These are phyloP conservation scores for Aphelocoma californica DNA, from an alignment of 2,797 vertebrate genomes.

Conservation along the genomic window DNA sequence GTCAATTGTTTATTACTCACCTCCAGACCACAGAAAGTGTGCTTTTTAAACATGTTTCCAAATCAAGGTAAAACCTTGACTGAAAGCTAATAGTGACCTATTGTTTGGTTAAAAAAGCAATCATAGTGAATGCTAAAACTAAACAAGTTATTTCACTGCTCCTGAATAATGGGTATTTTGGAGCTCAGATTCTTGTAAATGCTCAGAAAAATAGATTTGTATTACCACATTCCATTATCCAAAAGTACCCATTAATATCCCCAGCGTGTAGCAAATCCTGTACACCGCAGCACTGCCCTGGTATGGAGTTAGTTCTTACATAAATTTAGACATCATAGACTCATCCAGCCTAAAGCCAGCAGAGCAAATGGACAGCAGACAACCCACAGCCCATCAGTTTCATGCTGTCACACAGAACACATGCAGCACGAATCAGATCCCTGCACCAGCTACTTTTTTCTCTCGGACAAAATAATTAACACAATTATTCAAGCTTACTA, in stretches of 20 bases:
- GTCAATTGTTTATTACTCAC: background rate
- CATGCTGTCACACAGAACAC: background rate
- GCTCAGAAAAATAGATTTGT: background rate
- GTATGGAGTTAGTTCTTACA: background rate
- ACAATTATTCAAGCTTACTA: background rate
- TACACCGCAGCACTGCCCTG: background rate
- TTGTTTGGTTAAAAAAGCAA: background rate
- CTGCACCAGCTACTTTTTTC: background rate
- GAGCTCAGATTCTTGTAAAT: background rate
- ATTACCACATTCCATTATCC: background rate
- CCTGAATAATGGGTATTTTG: background rate
- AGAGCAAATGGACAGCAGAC: background rate
- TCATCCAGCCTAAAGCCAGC: background rate
- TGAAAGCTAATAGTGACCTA: background rate
- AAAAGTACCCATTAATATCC: background rate
- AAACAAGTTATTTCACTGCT: background rate
- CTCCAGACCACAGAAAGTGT: background rate
- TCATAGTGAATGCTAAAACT: background rate
- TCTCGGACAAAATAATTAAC: slow-evolving; percentile 46
- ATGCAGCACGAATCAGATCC: background rate
- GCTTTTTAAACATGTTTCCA: background rate
- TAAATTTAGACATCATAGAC: background rate
- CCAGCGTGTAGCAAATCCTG: background rate
- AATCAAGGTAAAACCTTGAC: background rate
- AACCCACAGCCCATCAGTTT: background rate